Evolutionary conservation across 2,888 invertebrate genomes (phyloP), one percentile per base, ranked within the genome.

Genomic region (Eristalis arbustorum): DNA sequence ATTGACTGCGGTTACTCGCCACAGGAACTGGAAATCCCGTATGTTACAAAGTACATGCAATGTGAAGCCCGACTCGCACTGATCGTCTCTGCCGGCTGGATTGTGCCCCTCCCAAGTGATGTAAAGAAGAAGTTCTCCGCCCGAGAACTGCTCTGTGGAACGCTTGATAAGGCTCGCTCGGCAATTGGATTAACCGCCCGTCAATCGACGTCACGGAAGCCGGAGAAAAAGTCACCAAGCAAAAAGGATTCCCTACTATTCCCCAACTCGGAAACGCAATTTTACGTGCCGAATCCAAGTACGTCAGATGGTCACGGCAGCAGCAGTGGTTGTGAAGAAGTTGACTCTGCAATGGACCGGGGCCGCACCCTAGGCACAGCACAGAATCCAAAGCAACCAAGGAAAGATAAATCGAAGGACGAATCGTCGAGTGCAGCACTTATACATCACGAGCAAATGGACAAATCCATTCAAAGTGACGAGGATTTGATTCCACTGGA

Each of bases 71-170:
- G 66, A 1, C 77, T 90, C 42, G 83, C 90, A 3, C 89, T 92
- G 75, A 90, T 91, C 67, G 80, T 91, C 14, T 90, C 92, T 11
- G 91, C 91, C 23, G 91, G 91, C 81, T 91, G 91, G 89, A 89
- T 92, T 62, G 63, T 66, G 14, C 85, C 89, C 4, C 73, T 90
- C 74, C 59, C 89, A 10, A 88, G 87, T 77, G 90, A 90, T 57
- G 81, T 82, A 1, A 89, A 89, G 42, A 90, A 90, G 68, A 91
- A 90, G 76, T 89, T 90, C 40, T 90, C 90, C 8, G 76, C 90
- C 5, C 83, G 78, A 31, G 90, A 90, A 22, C 74, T 91, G 11
- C 71, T 92, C 1, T 90, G 88, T 34, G 91, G 89, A 18, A 90
- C 91, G 6, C 25, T 91, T 40, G 90, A 90, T 13, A 89, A 90